Percentiles rank a stretch among this genome's conserved stretches.
Evolutionary conservation across 2,797 vertebrate genomes (phyloP).

Genomic region (Characodon lateralis): DNA sequence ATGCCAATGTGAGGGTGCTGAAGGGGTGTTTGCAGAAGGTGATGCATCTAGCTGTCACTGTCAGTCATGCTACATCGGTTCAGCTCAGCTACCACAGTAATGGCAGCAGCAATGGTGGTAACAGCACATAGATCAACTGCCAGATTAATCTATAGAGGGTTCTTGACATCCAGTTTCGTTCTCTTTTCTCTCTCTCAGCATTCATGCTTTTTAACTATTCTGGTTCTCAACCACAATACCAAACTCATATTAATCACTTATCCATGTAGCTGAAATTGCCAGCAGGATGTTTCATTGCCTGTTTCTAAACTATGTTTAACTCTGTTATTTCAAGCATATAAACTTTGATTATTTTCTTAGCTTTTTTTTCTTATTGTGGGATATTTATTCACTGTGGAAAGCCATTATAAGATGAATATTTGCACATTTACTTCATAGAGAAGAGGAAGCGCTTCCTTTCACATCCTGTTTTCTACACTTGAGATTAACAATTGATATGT

Average conservation of each 20-base stretch:
- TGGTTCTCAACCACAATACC: conserved; percentile 15
- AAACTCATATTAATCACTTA: conserved; percentile 65
- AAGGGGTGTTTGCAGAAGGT: conserved; percentile 13
- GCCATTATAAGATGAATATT: conserved; percentile 39
- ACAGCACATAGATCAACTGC: conserved; percentile 50
- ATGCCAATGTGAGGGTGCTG: conserved; percentile 2
- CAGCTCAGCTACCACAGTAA: conserved; percentile 17
- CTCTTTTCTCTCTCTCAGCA: conserved; percentile 8
- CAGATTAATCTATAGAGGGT: conserved; percentile 42
- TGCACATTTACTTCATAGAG: conserved; percentile 55
- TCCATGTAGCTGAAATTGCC: conserved; percentile 58
- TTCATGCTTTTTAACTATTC: conserved; percentile 6
- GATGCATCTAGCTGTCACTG: conserved; percentile 44
- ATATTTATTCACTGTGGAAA: conserved; percentile 43
- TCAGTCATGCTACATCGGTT: conserved; percentile 35
- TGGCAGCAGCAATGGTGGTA: not conserved
- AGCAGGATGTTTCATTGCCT: conserved; percentile 28
- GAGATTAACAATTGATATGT: conserved; percentile 52
- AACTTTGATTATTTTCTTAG: conserved; percentile 41
- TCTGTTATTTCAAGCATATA: conserved; percentile 51
- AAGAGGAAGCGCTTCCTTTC: conserved; percentile 41
- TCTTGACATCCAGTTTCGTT: conserved; percentile 35
- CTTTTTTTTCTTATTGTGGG: conserved; percentile 29
- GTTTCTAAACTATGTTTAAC: conserved; percentile 58
- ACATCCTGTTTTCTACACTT: conserved; percentile 56